Evolutionary conservation across 2,888 invertebrate genomes (phyloP).

Genomic region (Mantis religiosa): DNA sequence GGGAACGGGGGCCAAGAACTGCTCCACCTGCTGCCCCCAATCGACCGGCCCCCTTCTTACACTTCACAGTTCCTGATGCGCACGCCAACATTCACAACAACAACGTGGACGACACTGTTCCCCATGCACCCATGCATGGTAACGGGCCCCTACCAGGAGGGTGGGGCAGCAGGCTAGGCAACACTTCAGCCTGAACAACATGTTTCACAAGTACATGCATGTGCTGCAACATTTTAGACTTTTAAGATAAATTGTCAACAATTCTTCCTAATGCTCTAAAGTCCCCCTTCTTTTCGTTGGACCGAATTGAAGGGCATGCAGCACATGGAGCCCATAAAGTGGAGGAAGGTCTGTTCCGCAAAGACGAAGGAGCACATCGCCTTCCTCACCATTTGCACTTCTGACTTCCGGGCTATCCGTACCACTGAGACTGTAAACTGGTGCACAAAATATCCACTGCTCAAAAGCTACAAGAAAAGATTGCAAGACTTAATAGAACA

Average conservation of each 20-base stretch:
- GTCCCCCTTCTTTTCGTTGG: constrained; percentile 11
- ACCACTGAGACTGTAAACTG: background rate
- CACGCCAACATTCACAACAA: constrained; percentile 69
- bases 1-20: constrained; percentile 32
- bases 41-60: constrained; percentile 39
- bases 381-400: background rate
- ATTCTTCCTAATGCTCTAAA: background rate
- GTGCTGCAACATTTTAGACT: background rate
- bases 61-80: constrained; percentile 50
- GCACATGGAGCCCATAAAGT: background rate
- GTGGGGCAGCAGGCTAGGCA: constrained; percentile 35
- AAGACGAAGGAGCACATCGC: background rate
- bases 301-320: constrained; percentile 16
- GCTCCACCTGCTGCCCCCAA: constrained; percentile 25
- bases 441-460: background rate
- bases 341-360: background rate
- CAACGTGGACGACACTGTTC: constrained; percentile 80
- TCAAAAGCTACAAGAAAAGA: background rate
- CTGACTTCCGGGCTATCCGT: background rate
- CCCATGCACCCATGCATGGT: constrained; percentile 85
- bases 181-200: background rate
- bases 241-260: background rate
- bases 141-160: constrained; percentile 78
- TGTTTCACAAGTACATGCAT: background rate
- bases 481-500: background rate